Evolutionary conservation across 2,888 invertebrate species (phyloP).

Genomic region (Parnassius smintheus): DNA sequence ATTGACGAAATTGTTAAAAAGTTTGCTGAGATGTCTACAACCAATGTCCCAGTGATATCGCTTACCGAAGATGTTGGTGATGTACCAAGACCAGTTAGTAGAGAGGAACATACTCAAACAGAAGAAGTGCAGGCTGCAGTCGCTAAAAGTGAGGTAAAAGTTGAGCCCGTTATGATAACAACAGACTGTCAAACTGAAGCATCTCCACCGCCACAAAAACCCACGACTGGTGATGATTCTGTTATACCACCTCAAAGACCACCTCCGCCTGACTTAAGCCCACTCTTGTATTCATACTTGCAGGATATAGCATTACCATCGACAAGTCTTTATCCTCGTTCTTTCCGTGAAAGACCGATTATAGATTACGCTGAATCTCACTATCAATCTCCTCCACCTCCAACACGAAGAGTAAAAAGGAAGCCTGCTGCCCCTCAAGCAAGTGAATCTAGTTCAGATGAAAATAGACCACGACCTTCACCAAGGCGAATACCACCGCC

Average conservation of each 20-base stretch:
- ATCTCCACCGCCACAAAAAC: conserved; percentile 36
- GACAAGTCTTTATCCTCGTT: conserved; percentile 65
- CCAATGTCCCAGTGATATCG: conserved; percentile 32
- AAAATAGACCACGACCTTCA: conserved; percentile 68
- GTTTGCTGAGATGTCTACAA: conserved; percentile 71
- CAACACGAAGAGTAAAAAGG: conserved; percentile 73
- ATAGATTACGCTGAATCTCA: conserved; percentile 61
- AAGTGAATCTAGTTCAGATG: conserved; percentile 77
- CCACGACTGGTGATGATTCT: conserved; percentile 47
- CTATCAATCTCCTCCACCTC: conserved; percentile 63
- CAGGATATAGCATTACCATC: conserved; percentile 79
- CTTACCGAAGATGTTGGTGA: conserved; percentile 40
- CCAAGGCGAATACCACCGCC: conserved; percentile 62
- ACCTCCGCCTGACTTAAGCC: conserved; percentile 72
- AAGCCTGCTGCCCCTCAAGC: conserved; percentile 61
- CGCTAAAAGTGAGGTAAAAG: conserved; percentile 34
- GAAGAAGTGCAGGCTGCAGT: conserved; percentile 42
- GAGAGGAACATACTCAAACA: conserved; percentile 71
- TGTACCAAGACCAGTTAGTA: conserved; percentile 50
- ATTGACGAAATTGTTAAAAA: conserved; percentile 84
- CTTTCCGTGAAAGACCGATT: conserved; percentile 56
- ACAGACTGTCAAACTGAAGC: conserved; percentile 32
- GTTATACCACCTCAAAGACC: conserved; percentile 65
- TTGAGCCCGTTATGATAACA: conserved; percentile 2
- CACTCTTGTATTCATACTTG: conserved; percentile 75